phyloP scores from a whole-genome alignment of 2,113 vertebrate genomes.

The Silurus asotus region DNA sequence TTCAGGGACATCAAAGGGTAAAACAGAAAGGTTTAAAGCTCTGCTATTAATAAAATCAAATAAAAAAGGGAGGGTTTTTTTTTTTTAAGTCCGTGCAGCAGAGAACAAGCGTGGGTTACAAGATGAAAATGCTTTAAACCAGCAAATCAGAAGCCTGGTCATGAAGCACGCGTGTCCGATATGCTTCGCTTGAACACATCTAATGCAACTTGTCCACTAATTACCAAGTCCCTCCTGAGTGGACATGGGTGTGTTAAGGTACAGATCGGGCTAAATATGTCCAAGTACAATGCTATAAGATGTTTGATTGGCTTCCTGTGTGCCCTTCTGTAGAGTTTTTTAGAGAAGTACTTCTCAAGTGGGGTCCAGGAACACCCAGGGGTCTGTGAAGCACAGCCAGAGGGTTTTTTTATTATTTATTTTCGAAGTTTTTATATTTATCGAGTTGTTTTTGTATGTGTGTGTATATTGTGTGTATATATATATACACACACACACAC shows the following conservation, averaged over 20 bases:
- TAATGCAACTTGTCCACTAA: neutral
- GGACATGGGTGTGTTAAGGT: neutral
- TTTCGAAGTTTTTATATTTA: neutral
- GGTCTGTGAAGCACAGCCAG: neutral
- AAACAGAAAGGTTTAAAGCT: slow-evolving; percentile 36
- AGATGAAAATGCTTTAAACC: slow-evolving; percentile 40
- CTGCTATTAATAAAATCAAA: slow-evolving; percentile 48
- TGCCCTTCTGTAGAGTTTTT: neutral
- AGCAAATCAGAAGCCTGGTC: neutral
- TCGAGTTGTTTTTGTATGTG: neutral
- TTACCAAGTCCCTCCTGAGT: neutral
- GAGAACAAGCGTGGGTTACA: slow-evolving; percentile 21
- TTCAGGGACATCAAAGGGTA: slow-evolving; percentile 48
- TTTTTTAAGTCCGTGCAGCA: slow-evolving; percentile 33
- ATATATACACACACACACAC: too few relatives aligned
- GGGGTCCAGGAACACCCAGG: neutral
- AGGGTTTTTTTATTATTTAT: neutral
- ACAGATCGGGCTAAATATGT: neutral
- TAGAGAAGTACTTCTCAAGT: neutral
- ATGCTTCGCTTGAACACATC: neutral
- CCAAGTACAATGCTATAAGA: neutral
- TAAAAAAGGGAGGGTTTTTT: neutral
- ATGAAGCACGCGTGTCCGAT: neutral
- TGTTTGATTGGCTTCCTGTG: neutral
- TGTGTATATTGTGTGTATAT: too few relatives aligned